Base-by-base conservation (phyloP, 2,113 vertebrate genomes). In the Vulpes vulpes region DNA sequence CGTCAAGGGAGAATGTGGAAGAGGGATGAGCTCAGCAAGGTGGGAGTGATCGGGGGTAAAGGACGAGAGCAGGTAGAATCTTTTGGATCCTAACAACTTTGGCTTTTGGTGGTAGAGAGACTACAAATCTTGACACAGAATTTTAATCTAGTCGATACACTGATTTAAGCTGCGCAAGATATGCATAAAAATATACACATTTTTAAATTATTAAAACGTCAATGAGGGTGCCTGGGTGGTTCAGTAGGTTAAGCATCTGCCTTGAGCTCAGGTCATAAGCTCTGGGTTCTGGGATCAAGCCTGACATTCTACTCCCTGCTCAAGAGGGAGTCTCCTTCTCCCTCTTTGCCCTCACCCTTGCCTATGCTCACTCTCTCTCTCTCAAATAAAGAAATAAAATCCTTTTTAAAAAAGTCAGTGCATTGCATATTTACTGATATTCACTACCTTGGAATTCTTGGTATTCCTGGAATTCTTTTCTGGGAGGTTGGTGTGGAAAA, bases 1-100 rank as follows among this genome's bases (percentile, higher is more conserved):
- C 38, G 4, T 2, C 0, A 64, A 25, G 11, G 38, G 20, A 20
- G 5, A 55, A 5, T 1, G 1, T 3, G 5, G 30, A 1, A 2
- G n/a, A 35, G 9, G 27, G 5, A 53, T 69, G 4, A 81, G 19
- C 38, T 25, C 51, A 14, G 43, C 17, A 3, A 27, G 2, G 6
- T 86, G 9, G 2, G 49, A 0, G 5, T 16, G 64, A 74, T 30
- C 3, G 2, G 19, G 8, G 22, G 5, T 15, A 1, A 60, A 12
- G 20, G 59, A 35, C 1, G 0, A 11, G 32, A 12, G 5, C 55
- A 57, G 22, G 59, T 55, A 38, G 30, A 65, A 8, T 9, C 23
- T 9, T 57, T 49, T 22, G 5, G 32, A 38, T 1, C n/a, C 25
- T 30, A 8, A 59, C 7, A 64, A 38, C n/a, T 91, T 53, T 73